Conservation (phyloP, 2,888 invertebrate genomes). For the Coenonympha glycerion region DNA sequence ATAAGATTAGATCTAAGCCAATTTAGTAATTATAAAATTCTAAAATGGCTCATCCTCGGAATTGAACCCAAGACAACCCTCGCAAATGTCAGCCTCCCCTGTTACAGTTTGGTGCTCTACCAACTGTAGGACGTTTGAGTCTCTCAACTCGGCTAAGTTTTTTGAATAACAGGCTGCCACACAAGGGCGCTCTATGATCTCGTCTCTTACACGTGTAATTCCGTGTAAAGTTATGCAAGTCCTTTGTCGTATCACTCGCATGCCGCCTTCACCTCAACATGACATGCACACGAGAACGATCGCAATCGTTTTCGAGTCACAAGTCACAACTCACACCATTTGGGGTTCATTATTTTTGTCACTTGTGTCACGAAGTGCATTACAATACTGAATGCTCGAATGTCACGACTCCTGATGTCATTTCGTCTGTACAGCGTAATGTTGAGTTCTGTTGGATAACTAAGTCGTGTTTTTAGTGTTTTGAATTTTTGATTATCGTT, state of each 20-base stretch:
- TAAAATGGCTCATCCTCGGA: too few species aligned
- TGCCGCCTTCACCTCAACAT: constrained; percentile 34
- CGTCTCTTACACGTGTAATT: constrained; percentile 44
- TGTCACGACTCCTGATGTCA: constrained; percentile 58
- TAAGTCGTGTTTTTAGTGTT: background rate
- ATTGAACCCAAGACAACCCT: too few species aligned
- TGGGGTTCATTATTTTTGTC: constrained; percentile 54
- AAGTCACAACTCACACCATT: constrained; percentile 44
- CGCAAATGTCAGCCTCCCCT: too few species aligned
- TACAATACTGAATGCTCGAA: constrained; percentile 45
- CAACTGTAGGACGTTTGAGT: too few species aligned
- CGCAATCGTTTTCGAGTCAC: constrained; percentile 50
- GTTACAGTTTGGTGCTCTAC: too few species aligned
- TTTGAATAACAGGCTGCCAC: too few species aligned
- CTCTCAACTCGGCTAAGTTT: too few species aligned
- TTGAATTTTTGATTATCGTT: background rate
- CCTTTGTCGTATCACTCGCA: constrained; percentile 47
- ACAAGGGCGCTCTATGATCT: background rate
- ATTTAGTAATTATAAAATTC: too few species aligned
- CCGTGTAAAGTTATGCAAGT: constrained; percentile 54
- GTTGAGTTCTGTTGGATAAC: background rate
- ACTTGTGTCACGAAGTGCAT: constrained; percentile 48
- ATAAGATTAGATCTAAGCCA: too few species aligned
- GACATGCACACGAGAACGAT: constrained; percentile 39
- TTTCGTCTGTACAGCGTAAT: constrained; percentile 30